These are phyloP conservation scores for Delia radicum DNA, from an alignment of 1,140 invertebrate genomes.

Conservation along the genomic window DNA sequence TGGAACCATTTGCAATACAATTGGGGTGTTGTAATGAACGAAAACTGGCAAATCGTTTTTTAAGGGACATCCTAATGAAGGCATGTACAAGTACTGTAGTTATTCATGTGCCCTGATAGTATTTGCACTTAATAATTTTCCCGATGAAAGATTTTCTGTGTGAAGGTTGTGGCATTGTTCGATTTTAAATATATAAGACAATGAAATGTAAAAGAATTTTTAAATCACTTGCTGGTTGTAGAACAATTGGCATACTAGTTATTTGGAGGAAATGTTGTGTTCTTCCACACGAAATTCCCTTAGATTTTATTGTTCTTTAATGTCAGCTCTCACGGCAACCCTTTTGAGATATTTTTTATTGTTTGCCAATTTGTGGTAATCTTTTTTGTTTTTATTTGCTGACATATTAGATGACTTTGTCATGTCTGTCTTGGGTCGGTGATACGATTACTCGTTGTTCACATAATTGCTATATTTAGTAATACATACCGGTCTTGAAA, in stretches of 20 bases:
- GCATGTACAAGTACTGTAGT: neutral
- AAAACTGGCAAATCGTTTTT: too few relatives aligned
- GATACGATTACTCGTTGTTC: neutral
- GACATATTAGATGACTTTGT: neutral
- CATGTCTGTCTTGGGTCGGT: neutral
- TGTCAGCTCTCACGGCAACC: neutral
- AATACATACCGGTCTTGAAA: slow-evolving; percentile 17
- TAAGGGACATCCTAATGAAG: too few relatives aligned
- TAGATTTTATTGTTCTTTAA: too few relatives aligned
- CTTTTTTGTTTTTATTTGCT: neutral
- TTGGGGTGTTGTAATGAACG: too few relatives aligned
- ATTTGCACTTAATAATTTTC: slow-evolving; percentile 42
- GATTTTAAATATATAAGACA: neutral
- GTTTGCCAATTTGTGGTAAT: neutral
- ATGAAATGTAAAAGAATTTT: too few relatives aligned
- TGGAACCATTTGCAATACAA: too few relatives aligned
- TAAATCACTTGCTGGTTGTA: too few relatives aligned
- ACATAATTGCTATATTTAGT: too few relatives aligned
- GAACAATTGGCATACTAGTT: too few relatives aligned
- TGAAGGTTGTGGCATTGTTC: slow-evolving; percentile 44
- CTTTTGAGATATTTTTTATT: neutral
- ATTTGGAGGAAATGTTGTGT: too few relatives aligned
- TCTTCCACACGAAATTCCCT: too few relatives aligned
- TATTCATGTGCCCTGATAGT: neutral
- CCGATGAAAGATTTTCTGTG: slow-evolving; percentile 55